Conservation (phyloP, 1,140 invertebrate species). For the Ephestia elutella region DNA sequence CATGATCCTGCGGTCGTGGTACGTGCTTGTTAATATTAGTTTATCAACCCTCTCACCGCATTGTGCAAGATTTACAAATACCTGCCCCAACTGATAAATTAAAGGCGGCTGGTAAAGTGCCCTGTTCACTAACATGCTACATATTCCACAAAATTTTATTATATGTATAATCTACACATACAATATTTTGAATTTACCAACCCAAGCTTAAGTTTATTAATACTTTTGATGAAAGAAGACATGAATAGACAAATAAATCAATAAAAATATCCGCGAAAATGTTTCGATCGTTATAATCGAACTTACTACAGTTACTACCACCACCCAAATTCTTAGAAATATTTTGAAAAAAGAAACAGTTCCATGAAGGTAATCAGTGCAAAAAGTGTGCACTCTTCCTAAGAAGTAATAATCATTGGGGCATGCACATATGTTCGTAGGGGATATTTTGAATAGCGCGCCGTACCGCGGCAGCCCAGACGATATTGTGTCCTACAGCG, state of each 20-base stretch:
- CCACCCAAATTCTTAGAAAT: too few relatives aligned
- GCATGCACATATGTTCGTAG: slow-evolving; percentile 50
- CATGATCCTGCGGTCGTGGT: slow-evolving; percentile 68
- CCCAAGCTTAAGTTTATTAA: too few relatives aligned
- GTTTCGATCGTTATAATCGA: too few relatives aligned
- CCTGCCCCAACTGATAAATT: slow-evolving; percentile 27
- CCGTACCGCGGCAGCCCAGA: slow-evolving; percentile 28
- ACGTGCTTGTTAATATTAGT: slow-evolving; percentile 66
- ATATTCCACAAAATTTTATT: too few relatives aligned
- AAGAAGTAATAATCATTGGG: slow-evolving; percentile 60
- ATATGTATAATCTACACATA: too few relatives aligned
- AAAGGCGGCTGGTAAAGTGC: slow-evolving; percentile 8
- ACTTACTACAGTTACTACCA: too few relatives aligned
- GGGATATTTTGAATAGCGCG: slow-evolving; percentile 48
- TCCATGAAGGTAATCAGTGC: too few relatives aligned
- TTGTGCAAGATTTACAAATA: slow-evolving; percentile 49
- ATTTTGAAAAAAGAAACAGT: too few relatives aligned
- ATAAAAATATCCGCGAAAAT: too few relatives aligned
- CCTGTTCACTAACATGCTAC: background rate
- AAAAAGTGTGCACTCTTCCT: slow-evolving; percentile 15
- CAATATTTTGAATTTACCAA: too few relatives aligned
- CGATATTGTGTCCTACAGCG: slow-evolving; percentile 49
- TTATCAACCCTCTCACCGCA: slow-evolving; percentile 53
- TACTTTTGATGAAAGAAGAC: too few relatives aligned
- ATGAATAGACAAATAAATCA: too few relatives aligned